A percentile compares a stretch with the other conserved stretches of the same genome.
Conservation (phyloP, 2,113 vertebrate species). For the Leptobrachium leishanense region DNA sequence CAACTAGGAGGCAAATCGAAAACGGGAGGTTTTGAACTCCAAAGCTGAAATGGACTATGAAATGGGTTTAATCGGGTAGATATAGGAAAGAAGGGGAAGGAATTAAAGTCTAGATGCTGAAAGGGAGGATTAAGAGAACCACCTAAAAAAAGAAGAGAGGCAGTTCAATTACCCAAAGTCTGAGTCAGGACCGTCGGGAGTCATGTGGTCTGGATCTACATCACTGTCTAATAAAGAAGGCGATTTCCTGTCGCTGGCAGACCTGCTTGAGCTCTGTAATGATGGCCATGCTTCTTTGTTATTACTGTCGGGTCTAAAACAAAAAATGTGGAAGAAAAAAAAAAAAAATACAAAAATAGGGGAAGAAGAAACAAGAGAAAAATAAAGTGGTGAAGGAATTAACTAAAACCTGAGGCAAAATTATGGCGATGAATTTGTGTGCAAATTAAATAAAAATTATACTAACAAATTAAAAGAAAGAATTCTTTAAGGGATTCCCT, state of each 20-base stretch:
- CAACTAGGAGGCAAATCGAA: background rate
- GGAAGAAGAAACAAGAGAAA: conserved; percentile 4
- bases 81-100: background rate
- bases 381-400: conserved; percentile 28
- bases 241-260: conserved; percentile 86
- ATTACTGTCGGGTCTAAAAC: conserved; percentile 81
- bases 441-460: background rate
- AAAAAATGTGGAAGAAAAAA: conserved; percentile 21
- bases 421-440: background rate
- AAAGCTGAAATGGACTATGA: background rate
- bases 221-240: conserved; percentile 86
- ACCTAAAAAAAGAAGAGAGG: conserved; percentile 63
- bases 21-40: background rate
- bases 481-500: too few species aligned
- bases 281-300: conserved; percentile 91
- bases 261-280: conserved; percentile 84
- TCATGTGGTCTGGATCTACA: conserved; percentile 85
- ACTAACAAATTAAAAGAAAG: too few species aligned
- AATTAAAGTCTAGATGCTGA: background rate
- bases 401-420: conserved; percentile 1
- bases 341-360: conserved; percentile 33
- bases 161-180: conserved; percentile 77
- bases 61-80: background rate
- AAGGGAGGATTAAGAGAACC: conserved; percentile 56
- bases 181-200: conserved; percentile 83